phyloP scores from a whole-genome alignment of 2,888 invertebrate species.

The Schizotus pectinicornis region DNA sequence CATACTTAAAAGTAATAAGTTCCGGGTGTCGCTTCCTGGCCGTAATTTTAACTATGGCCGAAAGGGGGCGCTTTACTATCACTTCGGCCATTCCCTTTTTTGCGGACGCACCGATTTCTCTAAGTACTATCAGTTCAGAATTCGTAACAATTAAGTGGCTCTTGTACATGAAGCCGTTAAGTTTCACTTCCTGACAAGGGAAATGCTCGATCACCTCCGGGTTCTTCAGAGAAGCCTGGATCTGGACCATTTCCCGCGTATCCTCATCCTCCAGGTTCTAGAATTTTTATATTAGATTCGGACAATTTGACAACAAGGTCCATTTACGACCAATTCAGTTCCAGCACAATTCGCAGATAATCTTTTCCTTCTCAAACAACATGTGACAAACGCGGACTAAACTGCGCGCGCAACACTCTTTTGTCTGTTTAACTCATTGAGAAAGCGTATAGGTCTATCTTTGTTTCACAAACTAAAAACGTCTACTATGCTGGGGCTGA shows the following conservation, averaged over 20 bases:
- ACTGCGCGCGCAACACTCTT: no score
- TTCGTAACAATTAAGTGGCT: conserved; percentile 87
- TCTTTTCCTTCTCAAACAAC: no score
- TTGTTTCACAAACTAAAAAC: no score
- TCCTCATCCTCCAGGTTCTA: conserved; percentile 65
- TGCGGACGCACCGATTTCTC: conserved; percentile 78
- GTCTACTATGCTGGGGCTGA: no score
- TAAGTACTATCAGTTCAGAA: conserved; percentile 83
- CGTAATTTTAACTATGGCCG: conserved; percentile 95
- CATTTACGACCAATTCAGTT: no score
- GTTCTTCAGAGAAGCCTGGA: conserved; percentile 81
- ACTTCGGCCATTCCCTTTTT: conserved; percentile 83
- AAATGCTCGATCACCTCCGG: conserved; percentile 86
- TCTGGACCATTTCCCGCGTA: conserved; percentile 78
- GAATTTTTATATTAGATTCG: no score
- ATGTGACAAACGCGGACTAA: no score
- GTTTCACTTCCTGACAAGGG: conserved; percentile 90
- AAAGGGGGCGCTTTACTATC: conserved; percentile 84
- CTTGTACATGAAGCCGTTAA: conserved; percentile 87
- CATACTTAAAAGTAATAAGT: conserved; percentile 96
- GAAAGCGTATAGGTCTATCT: no score
- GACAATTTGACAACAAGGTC: no score
- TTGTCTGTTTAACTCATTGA: no score
- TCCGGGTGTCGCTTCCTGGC: conserved; percentile 95
- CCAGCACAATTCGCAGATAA: no score